Evolutionary conservation across 2,797 vertebrate species (phyloP), one percentile per base, ranked within the genome.

Genomic region (Sebastes dallii): DNA sequence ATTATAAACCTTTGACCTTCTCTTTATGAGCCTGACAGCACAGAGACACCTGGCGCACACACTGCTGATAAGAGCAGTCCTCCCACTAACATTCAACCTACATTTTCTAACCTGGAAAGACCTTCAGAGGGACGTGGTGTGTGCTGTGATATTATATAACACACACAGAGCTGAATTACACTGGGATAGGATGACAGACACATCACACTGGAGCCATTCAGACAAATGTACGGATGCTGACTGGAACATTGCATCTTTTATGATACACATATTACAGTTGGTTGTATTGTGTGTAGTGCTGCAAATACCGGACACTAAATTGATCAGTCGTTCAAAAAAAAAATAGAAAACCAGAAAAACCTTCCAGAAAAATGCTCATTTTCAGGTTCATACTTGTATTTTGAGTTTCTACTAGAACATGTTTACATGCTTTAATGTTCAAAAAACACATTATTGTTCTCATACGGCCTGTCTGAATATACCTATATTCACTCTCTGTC

Each of bases 1-100:
- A 36, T 24, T 25, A 59, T 67, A 52, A 71, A 78, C 75, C 54
- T 76, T 65, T 55, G 29, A 76, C 62, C 76, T 55, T 62, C 13
- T 55, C 29, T 72, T 82, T 68, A 72, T 66, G 66, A 34, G 66
- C 39, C 66, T 67, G 72, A 36, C 54, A 58, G 20, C 59, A 34
- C 32, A 4, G n/a, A 75, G 11, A 75, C 60, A 62, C 79, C 46
- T 25, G 20, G n/a, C 65, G 46, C 66, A 34, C n/a, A 56, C 55
- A 39, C 30, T 11, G 25, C 20, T 25, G 56, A 66, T 46, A 46
- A 59, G 36, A 39, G 24, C 62, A 24, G 56, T 54, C 42, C 32
- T 34, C 39, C 55, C 25, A 25, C 39, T 55, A 77, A 50, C 34
- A 25, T 55, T 24, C 61, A 72, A 67, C 61, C 80, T 65, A 72